Evolutionary conservation across 1,140 invertebrate genomes (phyloP).

Genomic region (Paraescarpia echinospica): DNA sequence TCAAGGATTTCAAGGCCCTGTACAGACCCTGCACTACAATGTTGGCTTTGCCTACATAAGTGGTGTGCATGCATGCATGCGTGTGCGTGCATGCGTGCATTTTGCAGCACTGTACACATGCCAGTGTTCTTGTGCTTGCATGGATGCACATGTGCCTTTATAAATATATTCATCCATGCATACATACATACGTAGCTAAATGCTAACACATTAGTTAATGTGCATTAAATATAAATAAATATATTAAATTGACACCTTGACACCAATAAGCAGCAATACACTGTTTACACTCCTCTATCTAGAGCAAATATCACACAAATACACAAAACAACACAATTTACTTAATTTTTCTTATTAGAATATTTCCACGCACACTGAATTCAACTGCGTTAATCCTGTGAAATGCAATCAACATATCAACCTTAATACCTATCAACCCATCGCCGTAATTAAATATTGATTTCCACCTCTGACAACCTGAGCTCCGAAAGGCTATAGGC

Average conservation of each 20-base stretch:
- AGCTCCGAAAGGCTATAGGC: neutral
- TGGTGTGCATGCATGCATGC: neutral
- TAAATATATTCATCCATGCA: no score
- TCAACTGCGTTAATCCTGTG: neutral
- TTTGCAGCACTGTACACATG: neutral
- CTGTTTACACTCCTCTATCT: no score
- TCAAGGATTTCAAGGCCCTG: no score
- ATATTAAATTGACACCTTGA: no score
- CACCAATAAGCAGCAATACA: no score
- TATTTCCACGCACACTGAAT: neutral
- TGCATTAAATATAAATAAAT: no score
- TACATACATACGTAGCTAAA: no score
- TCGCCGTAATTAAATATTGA: neutral
- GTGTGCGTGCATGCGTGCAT: neutral
- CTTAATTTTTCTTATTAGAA: neutral
- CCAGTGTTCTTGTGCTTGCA: neutral
- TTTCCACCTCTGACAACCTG: neutral
- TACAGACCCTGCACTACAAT: no score
- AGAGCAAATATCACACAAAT: neutral
- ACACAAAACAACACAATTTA: neutral
- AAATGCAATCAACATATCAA: neutral
- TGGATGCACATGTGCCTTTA: neutral
- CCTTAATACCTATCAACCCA: no score
- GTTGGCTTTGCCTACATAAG: no score
- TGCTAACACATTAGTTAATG: no score